Percentiles rank a stretch among this genome's conserved stretches.
These are phyloP conservation scores for Remorina albescens DNA, from an alignment of 2,797 vertebrate species.

Conservation along the genomic window DNA sequence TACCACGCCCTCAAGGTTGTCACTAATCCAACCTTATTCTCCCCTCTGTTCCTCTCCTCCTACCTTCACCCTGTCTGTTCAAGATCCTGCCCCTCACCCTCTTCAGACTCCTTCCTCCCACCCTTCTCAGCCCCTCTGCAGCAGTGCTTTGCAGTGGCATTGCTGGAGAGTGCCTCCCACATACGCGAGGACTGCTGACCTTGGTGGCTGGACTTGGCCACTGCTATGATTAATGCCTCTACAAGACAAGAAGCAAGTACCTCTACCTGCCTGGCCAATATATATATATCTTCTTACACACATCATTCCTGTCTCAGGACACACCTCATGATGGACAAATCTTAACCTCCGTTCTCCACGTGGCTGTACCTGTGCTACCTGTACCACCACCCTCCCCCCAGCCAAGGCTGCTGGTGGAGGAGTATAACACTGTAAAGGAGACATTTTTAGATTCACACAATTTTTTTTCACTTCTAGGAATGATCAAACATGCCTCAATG, in stretches of 20 bases:
- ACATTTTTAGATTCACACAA: slow-evolving; percentile 39
- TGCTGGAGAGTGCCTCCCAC: slow-evolving; percentile 74
- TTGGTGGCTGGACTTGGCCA: slow-evolving; percentile 74
- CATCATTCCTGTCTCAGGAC: slow-evolving; percentile 72
- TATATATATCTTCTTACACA: slow-evolving; percentile 77
- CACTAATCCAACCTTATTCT: slow-evolving; percentile 65
- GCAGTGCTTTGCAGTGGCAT: slow-evolving; percentile 63
- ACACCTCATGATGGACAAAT: slow-evolving; percentile 75
- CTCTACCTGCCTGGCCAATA: slow-evolving; percentile 72
- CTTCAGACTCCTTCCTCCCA: slow-evolving; percentile 53
- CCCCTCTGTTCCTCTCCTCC: slow-evolving; percentile 35
- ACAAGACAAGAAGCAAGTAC: slow-evolving; percentile 81
- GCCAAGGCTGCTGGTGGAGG: slow-evolving; percentile 21
- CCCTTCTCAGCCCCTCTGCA: slow-evolving; percentile 50
- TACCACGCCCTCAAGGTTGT: slow-evolving; percentile 55
- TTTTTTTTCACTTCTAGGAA: slow-evolving; percentile 37
- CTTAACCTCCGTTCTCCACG: slow-evolving; percentile 31
- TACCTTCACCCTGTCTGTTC: slow-evolving; percentile 66
- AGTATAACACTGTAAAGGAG: slow-evolving; percentile 49
- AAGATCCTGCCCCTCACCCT: slow-evolving; percentile 54
- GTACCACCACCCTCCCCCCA: not conserved
- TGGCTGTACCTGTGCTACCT: slow-evolving; percentile 2
- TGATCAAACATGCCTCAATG: slow-evolving; percentile 69
- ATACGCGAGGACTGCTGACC: slow-evolving; percentile 79
- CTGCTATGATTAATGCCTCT: slow-evolving; percentile 84